Percentiles rank a stretch among this genome's conserved stretches.
Conservation (phyloP, 2,888 invertebrate species). For the Eristalinus aeneus region DNA sequence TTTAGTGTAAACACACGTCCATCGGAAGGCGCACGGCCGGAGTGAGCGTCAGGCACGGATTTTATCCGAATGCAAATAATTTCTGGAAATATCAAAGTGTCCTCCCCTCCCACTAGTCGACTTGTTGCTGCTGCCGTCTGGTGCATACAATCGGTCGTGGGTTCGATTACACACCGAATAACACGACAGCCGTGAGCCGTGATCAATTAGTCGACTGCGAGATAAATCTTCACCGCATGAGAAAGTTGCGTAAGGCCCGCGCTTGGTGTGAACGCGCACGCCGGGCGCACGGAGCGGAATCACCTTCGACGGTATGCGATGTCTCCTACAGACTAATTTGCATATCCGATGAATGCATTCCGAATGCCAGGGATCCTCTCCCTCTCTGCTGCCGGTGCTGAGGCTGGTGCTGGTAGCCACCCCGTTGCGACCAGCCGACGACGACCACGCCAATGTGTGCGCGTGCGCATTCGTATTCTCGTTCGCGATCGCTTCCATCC, state of each 20-base stretch:
- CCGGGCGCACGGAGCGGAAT: constrained; percentile 48
- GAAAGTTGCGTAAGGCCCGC: constrained; percentile 69
- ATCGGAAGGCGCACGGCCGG: constrained; percentile 21
- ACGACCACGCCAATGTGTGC: constrained; percentile 36
- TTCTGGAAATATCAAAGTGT: constrained; percentile 67
- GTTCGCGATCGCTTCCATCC: constrained; percentile 19
- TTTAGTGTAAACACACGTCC: constrained; percentile 52
- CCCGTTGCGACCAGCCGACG: constrained; percentile 33
- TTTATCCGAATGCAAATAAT: constrained; percentile 68
- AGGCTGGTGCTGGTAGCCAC: background rate
- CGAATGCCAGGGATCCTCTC: constrained; percentile 32
- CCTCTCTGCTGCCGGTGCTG: constrained; percentile 1
- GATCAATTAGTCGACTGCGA: constrained; percentile 68
- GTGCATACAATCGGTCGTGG: constrained; percentile 63
- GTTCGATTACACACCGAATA: constrained; percentile 69
- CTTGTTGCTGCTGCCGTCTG: background rate
- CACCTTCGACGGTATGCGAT: constrained; percentile 61
- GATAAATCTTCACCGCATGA: constrained; percentile 70
- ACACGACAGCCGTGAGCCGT: constrained; percentile 70
- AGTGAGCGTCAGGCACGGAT: constrained; percentile 37
- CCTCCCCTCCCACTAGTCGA: constrained; percentile 28
- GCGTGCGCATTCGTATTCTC: constrained; percentile 13
- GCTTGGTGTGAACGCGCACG: constrained; percentile 35
- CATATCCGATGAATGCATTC: constrained; percentile 66
- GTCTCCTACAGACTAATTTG: constrained; percentile 65